Base-by-base conservation (phyloP, 2,113 vertebrate genomes). In the Cettia cetti region DNA sequence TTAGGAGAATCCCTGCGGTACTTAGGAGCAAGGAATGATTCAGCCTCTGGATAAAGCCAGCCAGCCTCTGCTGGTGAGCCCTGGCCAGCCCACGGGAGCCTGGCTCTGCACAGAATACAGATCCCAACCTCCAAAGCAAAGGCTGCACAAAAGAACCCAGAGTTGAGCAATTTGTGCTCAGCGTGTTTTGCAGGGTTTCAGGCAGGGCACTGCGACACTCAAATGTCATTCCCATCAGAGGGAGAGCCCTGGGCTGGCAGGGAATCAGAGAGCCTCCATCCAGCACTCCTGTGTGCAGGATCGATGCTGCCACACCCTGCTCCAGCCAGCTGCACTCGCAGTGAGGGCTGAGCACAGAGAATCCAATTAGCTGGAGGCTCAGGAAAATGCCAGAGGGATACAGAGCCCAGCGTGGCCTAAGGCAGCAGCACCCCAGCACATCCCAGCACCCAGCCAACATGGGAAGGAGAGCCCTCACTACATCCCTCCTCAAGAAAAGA, bases 91-190 rank as follows among this genome's bases (percentile, higher is more conserved):
- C 20, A 4, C 8, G 3, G 3, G 6, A 82, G 45, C 60, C n/a
- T 13, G 53, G 82, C 44, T 49, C 15, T 28, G n/a, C 1, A 14
- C 2, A 11, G 15, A 39, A 47, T 1, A 13, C 0, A 4, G 45
- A 79, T 22, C 40, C 13, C 57, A 80, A 59, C 47, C 74, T 40
- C 44, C 33, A 50, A 33, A 65, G 53, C 77, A 64, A 87, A 66
- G 52, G 65, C 21, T 68, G 56, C 74, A 44, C 49, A 47, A n/a
- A 81, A n/a, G 63, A 50, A 45, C 54, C 5, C 4, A 21, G 65
- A 37, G 64, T 1, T 7, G 72, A 90, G 81, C 78, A 39, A 85
- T 76, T 44, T 26, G 24, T 0, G 4, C 70, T 57, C 70, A 63
- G 84, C 49, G 44, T 31, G 57, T 31, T 84, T 64, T 24, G 74